A percentile compares a stretch with the other conserved stretches of the same genome.
Conservation (phyloP, 1,140 invertebrate genomes). For the Heliconius hewitsoni region DNA sequence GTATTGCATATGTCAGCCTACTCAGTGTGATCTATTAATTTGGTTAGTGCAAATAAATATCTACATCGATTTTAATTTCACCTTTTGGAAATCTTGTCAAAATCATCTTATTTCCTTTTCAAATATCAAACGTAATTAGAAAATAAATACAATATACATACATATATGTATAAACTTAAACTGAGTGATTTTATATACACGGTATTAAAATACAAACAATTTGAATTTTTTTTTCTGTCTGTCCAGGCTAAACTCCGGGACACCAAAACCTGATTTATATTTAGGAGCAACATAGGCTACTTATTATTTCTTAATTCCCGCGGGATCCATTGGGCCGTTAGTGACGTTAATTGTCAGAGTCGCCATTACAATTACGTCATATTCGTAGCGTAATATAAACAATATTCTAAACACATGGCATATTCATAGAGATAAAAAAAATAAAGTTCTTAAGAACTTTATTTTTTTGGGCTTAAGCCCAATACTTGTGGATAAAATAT, state of each 20-base stretch:
- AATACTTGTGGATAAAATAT: not conserved
- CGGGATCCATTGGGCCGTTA: too few species aligned
- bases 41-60: not conserved
- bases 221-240: too few species aligned
- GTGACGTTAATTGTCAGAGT: not conserved
- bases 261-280: too few species aligned
- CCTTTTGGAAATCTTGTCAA: not conserved
- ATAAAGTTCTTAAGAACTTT: not conserved
- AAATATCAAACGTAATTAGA: not conserved
- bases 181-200: too few species aligned
- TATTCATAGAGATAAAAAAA: not conserved
- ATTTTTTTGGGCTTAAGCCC: not conserved
- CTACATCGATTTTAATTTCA: not conserved
- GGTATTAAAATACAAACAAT: not conserved
- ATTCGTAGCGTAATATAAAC: not conserved
- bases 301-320: too few species aligned
- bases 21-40: conserved; percentile 3
- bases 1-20: conserved; percentile 2
- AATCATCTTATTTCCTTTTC: not conserved
- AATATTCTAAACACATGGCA: not conserved
- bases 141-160: too few species aligned
- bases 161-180: too few species aligned
- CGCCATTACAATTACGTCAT: conserved; percentile 1
- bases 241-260: too few species aligned
- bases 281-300: too few species aligned